phyloP scores from a whole-genome alignment of 2,888 invertebrate genomes.

The Pyralis farinalis region DNA sequence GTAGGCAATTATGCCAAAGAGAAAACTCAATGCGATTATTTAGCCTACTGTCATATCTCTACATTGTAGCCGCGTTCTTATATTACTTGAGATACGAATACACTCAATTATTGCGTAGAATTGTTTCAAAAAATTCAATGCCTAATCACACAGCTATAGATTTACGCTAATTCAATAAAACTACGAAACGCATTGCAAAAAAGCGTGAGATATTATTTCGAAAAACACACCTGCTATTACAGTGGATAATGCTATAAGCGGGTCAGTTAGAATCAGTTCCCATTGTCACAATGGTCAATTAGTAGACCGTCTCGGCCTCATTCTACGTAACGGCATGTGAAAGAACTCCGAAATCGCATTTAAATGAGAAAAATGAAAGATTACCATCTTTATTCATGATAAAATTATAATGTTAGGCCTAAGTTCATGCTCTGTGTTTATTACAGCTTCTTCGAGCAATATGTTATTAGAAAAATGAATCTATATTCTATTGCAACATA shows the following conservation, averaged over 20 bases:
- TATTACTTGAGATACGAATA: no score
- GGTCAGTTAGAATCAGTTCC: conserved; percentile 56
- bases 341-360: conserved; percentile 26
- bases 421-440: conserved; percentile 1
- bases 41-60: no score
- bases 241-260: conserved; percentile 44
- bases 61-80: no score
- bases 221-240: conserved; percentile 61
- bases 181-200: conserved; percentile 17
- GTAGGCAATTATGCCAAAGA: no score
- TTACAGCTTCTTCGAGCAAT: no score
- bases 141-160: no score
- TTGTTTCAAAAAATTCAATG: no score
- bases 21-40: no score
- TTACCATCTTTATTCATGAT: conserved; percentile 24
- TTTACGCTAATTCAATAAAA: conserved; percentile 7
- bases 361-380: conserved; percentile 18
- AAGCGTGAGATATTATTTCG: conserved; percentile 69
- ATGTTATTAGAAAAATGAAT: no score
- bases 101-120: no score
- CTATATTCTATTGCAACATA: no score
- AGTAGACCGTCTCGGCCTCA: conserved; percentile 50
- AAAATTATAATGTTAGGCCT: conserved; percentile 28
- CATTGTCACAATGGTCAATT: conserved; percentile 76
- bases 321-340: conserved; percentile 46